Conservation (phyloP, 2,113 vertebrate species). For the Calonectris borealis region DNA sequence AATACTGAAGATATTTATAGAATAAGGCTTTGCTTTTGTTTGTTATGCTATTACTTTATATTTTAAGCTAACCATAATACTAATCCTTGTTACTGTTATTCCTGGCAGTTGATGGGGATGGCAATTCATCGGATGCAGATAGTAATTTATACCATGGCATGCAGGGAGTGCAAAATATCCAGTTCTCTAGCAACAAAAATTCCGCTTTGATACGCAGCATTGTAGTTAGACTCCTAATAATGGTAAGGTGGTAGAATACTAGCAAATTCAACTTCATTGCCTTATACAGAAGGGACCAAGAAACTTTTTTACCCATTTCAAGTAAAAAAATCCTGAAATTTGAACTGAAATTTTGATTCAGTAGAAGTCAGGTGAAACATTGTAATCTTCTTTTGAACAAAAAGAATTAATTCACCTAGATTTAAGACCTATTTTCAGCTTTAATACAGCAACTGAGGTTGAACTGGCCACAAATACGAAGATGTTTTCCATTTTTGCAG, state of each 20-base stretch:
- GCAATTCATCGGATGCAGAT: not conserved
- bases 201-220: not conserved
- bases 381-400: not conserved
- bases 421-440: not conserved
- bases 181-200: not conserved
- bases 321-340: not conserved
- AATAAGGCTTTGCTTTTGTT: not conserved
- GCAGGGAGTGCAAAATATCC: not conserved
- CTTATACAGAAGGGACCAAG: not conserved
- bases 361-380: not conserved
- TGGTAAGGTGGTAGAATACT: not conserved
- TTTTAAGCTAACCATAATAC: not conserved
- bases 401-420: not conserved
- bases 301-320: not conserved
- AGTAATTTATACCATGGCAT: not conserved
- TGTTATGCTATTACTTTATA: not conserved
- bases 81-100: not conserved
- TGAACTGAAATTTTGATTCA: not conserved
- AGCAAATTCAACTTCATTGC: not conserved
- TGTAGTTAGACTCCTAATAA: not conserved
- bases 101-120: not conserved
- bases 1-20: not conserved
- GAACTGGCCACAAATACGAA: not conserved
- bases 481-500: not conserved
- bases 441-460: not conserved